Base-by-base conservation (phyloP, 2,113 vertebrate genomes). In the Forbesichthys papilliferus region DNA sequence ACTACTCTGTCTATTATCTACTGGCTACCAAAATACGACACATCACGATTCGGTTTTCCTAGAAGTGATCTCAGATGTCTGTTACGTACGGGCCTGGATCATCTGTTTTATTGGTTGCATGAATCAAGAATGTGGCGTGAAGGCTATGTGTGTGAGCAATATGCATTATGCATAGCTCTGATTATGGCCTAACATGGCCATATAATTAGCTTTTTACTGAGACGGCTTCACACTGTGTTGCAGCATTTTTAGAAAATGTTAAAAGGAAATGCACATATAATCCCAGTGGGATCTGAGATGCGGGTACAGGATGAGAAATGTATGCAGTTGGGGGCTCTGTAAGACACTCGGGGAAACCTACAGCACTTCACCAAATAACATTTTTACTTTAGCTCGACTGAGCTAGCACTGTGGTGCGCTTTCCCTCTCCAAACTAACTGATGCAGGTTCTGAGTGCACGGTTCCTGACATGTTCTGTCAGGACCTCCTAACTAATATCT, bases 341-440 rank as follows among this genome's bases (percentile, higher is more conserved):
- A 79, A 65, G 64, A 69, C 11, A 20, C 75, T 87, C 69, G 75
- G 75, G 73, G 76, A 78, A 71, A 82, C 27, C 27, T 27, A 27
- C 78, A 64, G 51, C 65, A 27, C 80, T 76, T 68, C 54, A 68
- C 61, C 72, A 78, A 76, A 80, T 27, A 27, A 27, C 2, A 27
- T 27, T 27, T 27, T 27, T 27, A 27, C 20, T 20, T 20, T 69
- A 75, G 71, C 66, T 73, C 58, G 56, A 67, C 49, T 66, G 70
- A 75, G 56, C 52, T 52, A 64, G 55, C 63, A 72, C 61, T 27
- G 55, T 53, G 75, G 61, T 61, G 66, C 27, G 13, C 78, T 62
- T 5, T 20, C 5, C 62, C 68, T 72, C 65, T 57, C 59, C 75
- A 42, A 66, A 64, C 70, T 52, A 53, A 54, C 4, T 42, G 36